Conservation (phyloP, 2,888 invertebrate species). For the Nebria brevicollis region DNA sequence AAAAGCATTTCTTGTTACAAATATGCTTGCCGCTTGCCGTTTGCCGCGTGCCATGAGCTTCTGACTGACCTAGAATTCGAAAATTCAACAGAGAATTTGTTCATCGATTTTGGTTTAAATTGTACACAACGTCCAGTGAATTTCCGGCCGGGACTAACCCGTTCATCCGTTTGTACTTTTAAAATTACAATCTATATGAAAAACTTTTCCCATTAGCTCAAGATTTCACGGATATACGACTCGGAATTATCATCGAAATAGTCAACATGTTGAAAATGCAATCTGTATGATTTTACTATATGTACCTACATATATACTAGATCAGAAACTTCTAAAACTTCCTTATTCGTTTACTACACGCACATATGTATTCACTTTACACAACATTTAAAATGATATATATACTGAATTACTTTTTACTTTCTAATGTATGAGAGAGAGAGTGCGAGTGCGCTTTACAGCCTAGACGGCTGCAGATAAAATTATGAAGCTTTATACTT, state of each 20-base stretch:
- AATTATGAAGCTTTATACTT: too few species aligned
- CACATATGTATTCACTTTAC: neutral
- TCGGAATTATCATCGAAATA: neutral
- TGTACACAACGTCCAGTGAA: conserved; percentile 1
- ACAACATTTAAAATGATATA: too few species aligned
- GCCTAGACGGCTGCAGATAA: too few species aligned
- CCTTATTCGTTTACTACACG: neutral
- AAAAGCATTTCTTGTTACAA: conserved; percentile 4
- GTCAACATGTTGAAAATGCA: neutral
- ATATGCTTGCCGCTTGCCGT: neutral
- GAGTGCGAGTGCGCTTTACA: too few species aligned
- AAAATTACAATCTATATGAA: neutral
- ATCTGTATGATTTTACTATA: neutral
- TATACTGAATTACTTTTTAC: too few species aligned
- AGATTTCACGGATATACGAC: neutral
- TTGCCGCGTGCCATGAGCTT: neutral
- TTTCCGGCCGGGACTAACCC: neutral
- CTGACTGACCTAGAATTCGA: neutral
- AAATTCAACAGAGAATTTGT: neutral
- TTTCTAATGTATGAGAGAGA: too few species aligned
- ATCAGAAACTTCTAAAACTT: neutral
- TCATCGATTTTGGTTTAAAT: conserved; percentile 1
- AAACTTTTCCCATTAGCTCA: conserved; percentile 1
- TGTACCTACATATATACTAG: neutral
- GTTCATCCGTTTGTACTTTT: conserved; percentile 1